Evolutionary conservation across 2,888 invertebrate species (phyloP).

Genomic region (Thymelicus acteon): DNA sequence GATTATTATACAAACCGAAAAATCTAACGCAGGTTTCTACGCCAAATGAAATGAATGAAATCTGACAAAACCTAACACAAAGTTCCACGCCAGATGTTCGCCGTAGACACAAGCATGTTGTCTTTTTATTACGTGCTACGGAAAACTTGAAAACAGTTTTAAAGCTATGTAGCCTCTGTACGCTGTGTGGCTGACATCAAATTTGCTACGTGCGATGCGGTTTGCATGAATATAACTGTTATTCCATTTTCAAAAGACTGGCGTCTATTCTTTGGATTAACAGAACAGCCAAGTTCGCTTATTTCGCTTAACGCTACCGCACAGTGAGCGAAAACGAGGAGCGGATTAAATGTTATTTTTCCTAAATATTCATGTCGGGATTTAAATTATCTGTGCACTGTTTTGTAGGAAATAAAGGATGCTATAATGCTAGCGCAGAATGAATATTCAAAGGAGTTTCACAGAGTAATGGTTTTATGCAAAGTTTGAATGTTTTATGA

Average conservation of each 20-base stretch:
- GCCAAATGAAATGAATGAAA: constrained; percentile 1
- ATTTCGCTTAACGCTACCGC: constrained; percentile 15
- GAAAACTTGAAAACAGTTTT: constrained; percentile 23
- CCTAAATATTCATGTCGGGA: neutral
- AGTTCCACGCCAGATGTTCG: constrained; percentile 17
- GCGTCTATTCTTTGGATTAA: constrained; percentile 19
- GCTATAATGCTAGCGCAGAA: neutral
- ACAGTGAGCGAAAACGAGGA: neutral
- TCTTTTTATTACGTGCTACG: constrained; percentile 29
- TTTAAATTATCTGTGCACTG: neutral
- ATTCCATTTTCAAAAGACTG: constrained; percentile 33
- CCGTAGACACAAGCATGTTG: constrained; percentile 19
- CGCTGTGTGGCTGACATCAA: constrained; percentile 42
- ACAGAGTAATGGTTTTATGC: neutral
- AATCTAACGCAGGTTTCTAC: neutral
- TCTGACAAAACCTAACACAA: constrained; percentile 17
- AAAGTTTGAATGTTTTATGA: neutral
- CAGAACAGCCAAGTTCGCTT: constrained; percentile 10
- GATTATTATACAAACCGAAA: neutral
- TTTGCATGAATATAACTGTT: constrained; percentile 27
- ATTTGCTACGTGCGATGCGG: constrained; percentile 34
- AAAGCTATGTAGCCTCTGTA: constrained; percentile 39
- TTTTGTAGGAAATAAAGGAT: neutral
- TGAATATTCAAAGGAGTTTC: constrained; percentile 6
- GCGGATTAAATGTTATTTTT: constrained; percentile 6